phyloP scores from a whole-genome alignment of 2,888 invertebrate species.

The Melangyna quadrimaculata region DNA sequence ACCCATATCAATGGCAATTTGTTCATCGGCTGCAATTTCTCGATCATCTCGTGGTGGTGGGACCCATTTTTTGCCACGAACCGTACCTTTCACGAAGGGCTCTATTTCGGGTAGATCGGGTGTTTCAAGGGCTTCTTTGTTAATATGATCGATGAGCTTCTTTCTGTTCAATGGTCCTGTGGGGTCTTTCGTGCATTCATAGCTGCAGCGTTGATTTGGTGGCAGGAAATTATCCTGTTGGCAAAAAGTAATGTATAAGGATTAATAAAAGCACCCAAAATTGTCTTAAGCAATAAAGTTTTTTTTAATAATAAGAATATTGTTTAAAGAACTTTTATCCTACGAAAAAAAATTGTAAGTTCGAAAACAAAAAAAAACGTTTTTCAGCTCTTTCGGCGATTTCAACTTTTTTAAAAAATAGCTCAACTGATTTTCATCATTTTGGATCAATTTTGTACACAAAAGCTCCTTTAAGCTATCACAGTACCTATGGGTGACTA shows the following conservation, averaged over 20 bases:
- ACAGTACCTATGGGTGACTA: too few relatives aligned
- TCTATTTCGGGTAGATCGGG: constrained; percentile 98
- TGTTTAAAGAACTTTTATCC: too few relatives aligned
- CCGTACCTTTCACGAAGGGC: constrained; percentile 94
- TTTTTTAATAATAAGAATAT: too few relatives aligned
- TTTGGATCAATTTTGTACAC: too few relatives aligned
- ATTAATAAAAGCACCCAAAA: not conserved
- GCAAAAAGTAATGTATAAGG: not conserved
- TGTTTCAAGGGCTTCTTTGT: constrained; percentile 98
- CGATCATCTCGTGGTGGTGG: constrained; percentile 88
- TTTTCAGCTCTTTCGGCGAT: too few relatives aligned
- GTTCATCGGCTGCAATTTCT: constrained; percentile 92
- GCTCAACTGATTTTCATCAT: too few relatives aligned
- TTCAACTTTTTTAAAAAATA: too few relatives aligned
- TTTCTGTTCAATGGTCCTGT: constrained; percentile 98
- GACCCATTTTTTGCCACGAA: constrained; percentile 96
- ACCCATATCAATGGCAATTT: constrained; percentile 95
- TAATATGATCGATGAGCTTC: constrained; percentile 96
- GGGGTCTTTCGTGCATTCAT: constrained; percentile 96
- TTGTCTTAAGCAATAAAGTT: not conserved
- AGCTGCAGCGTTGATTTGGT: constrained; percentile 96
- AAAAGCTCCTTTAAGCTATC: too few relatives aligned
- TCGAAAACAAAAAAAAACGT: too few relatives aligned
- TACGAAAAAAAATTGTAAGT: too few relatives aligned
- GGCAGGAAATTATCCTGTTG: constrained; percentile 97